Evolutionary conservation across 2,113 vertebrate genomes (phyloP), one percentile per base, ranked within the genome.

Genomic region (Capricornis sumatraensis): DNA sequence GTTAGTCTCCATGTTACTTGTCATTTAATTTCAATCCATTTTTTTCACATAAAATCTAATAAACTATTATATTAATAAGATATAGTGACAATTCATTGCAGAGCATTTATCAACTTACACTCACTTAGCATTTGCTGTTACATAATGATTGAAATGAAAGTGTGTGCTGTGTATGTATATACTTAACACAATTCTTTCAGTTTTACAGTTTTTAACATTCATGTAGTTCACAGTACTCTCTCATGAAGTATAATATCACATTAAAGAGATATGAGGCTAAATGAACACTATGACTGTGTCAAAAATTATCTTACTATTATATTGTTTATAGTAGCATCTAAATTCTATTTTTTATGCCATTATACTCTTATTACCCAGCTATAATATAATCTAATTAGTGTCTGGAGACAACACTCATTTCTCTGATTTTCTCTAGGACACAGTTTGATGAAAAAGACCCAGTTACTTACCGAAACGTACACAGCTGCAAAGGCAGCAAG

Each of bases 401-500:
- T 95, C 95, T 89, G 55, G n/a, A 91, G 58, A 76, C 4, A 91
- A 28, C 11, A 94, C 82, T 96, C 79, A 3, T 57, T 45, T 78
- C 88, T 97, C 40, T 95, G 74, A 90, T 96, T 98, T 91, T 36
- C 58, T 96, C n/a, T 88, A 67, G 58, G 67, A 86, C 55, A 89
- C 89, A 95, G 52, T 17, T 86, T 94, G 97, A 92, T 2, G 21
- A 98, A 87, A 92, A 52, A 92, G 95, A 92, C 40, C 71, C 79
- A 64, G 84, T 97, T 99, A 99, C 99, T 99, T 98, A 99, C 99
- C 81, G 99, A 99, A 98, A 99, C 98, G 89, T 99, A 99, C 79
- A 99, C 99, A 67, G 99, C 99, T 57, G 99, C 99, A 89, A 99
- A 99, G 85, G 99, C 99, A 96, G 99, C 99, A 3, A 99, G 99